phyloP scores from a whole-genome alignment of 2,888 invertebrate genomes.

The Aphrophora alni region DNA sequence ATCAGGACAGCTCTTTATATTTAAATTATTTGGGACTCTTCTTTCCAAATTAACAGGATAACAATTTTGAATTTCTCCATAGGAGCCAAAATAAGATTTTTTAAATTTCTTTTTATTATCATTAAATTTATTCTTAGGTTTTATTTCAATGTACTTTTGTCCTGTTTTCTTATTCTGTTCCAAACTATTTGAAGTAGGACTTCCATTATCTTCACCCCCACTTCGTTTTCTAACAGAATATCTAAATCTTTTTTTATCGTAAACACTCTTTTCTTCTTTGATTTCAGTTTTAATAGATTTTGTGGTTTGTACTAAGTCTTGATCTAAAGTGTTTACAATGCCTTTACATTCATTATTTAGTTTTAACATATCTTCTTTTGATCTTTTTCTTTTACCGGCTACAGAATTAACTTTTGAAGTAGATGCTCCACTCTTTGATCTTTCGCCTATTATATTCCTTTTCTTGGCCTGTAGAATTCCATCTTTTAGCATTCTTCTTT shows the following conservation, averaged over 20 bases:
- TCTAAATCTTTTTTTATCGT: neutral
- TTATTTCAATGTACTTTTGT: neutral
- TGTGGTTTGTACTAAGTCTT: neutral
- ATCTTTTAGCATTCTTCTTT: constrained; percentile 11
- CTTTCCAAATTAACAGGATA: neutral
- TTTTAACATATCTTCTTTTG: neutral
- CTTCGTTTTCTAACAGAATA: neutral
- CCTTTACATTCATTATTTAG: neutral
- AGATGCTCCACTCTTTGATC: neutral
- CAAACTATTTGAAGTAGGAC: neutral
- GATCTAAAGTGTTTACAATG: neutral
- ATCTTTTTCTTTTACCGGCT: neutral
- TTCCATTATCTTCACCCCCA: neutral
- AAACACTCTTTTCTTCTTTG: neutral
- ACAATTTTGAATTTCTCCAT: neutral
- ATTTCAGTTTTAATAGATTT: neutral
- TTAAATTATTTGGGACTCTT: neutral
- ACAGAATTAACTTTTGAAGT: neutral
- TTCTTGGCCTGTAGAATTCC: no score
- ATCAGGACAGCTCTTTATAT: neutral
- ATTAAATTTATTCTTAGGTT: neutral
- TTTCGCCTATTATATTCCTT: neutral
- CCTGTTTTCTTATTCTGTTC: neutral
- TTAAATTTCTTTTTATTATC: neutral
- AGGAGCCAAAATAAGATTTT: neutral